Evolutionary conservation across 2,888 invertebrate species (phyloP).

Genomic region (Lysandra coridon): DNA sequence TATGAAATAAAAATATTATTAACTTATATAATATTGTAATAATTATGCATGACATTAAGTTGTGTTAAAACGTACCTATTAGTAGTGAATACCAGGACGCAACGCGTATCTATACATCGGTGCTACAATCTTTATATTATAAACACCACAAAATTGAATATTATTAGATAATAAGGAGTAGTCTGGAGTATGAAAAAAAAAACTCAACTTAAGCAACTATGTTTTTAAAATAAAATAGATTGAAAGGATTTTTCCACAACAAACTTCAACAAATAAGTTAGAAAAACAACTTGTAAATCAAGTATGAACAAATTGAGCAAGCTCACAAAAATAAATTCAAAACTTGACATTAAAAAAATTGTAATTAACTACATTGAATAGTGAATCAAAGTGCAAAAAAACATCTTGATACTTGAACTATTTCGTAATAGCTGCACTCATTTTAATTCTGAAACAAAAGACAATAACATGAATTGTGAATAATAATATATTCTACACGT

Average conservation of each 20-base stretch:
- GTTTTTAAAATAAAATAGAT: neutral
- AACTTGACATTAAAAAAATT: neutral
- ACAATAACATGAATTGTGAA: neutral
- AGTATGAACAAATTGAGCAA: too few relatives aligned
- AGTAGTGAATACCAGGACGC: too few relatives aligned
- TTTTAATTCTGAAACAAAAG: slow-evolving; percentile 2
- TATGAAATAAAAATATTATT: too few relatives aligned
- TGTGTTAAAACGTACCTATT: too few relatives aligned
- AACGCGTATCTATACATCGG: too few relatives aligned
- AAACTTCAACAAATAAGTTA: neutral
- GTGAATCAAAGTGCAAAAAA: slow-evolving; percentile 1
- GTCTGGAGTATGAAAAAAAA: too few relatives aligned
- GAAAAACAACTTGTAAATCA: neutral
- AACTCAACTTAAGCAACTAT: neutral
- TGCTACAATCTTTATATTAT: too few relatives aligned
- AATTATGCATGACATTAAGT: too few relatives aligned
- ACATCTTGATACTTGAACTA: neutral
- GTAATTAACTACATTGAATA: neutral
- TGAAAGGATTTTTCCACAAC: neutral
- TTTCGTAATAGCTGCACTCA: neutral
- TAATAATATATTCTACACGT: slow-evolving; percentile 6
- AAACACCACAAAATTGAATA: too few relatives aligned
- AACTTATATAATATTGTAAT: too few relatives aligned
- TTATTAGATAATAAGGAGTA: too few relatives aligned
- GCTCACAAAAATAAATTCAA: neutral